Evolutionary conservation across 2,797 vertebrate species (phyloP).

Genomic region (Smutsia temminckii): DNA sequence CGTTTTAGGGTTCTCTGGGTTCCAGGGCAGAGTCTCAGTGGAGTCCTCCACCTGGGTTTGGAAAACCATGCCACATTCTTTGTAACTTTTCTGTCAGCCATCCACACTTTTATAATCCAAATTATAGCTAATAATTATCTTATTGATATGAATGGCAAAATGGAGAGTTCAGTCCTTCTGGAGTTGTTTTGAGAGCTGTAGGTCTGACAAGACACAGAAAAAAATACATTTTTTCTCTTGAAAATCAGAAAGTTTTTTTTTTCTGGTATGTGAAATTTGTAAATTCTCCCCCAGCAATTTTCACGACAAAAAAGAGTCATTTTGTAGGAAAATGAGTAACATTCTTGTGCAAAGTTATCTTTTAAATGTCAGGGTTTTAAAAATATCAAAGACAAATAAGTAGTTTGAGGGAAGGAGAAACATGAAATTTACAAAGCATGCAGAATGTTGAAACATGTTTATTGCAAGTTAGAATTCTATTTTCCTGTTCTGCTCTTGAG

Average conservation of each 20-base stretch:
- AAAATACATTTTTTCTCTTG: neutral
- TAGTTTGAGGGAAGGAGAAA: constrained; percentile 18
- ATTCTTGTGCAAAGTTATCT: constrained; percentile 52
- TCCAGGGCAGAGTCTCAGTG: constrained; percentile 38
- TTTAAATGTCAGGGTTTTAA: constrained; percentile 64
- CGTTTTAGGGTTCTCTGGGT: constrained; percentile 41
- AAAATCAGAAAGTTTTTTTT: neutral
- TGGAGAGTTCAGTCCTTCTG: neutral
- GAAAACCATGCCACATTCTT: neutral
- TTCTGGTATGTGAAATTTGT: constrained; percentile 28
- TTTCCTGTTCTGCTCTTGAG: neutral
- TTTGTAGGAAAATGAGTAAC: constrained; percentile 46
- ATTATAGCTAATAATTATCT: neutral
- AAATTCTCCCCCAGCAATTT: constrained; percentile 55
- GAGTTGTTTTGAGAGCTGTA: neutral
- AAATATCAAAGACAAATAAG: constrained; percentile 58
- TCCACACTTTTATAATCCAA: neutral
- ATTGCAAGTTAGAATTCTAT: neutral
- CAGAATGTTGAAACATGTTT: neutral
- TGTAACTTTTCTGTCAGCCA: neutral
- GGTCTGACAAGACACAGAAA: neutral
- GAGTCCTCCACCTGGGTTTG: constrained; percentile 50
- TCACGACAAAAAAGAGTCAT: constrained; percentile 41
- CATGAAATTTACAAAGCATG: neutral
- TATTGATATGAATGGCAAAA: neutral